phyloP scores from a whole-genome alignment of 2,888 invertebrate genomes.

The Schizaphis graminum region DNA sequence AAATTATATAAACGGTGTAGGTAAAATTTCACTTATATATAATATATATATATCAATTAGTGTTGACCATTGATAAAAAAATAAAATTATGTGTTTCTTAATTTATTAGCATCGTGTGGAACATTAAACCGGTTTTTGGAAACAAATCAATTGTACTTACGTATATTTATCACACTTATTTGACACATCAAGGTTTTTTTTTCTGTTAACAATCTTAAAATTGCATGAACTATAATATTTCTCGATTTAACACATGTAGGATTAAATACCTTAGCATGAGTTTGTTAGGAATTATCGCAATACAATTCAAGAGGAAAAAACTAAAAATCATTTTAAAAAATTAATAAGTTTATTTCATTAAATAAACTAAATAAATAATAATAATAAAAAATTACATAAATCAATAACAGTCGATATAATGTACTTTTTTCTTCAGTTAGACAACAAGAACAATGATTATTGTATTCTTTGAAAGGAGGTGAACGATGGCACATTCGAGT shows the following conservation, averaged over 20 bases:
- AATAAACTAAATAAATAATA: not conserved
- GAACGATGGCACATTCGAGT: not conserved
- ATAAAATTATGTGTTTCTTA: not conserved
- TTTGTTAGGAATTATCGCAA: not conserved
- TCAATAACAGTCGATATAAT: not conserved
- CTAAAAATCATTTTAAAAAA: not conserved
- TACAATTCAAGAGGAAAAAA: not conserved
- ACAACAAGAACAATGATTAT: not conserved
- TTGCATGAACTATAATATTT: not conserved
- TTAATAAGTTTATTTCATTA: slow-evolving; percentile 21
- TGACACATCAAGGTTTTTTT: not conserved
- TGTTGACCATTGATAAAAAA: slow-evolving; percentile 1
- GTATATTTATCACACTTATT: not conserved
- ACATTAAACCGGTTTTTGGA: not conserved
- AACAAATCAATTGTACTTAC: not conserved
- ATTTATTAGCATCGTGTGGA: not conserved
- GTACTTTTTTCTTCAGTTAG: not conserved
- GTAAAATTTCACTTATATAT: not conserved
- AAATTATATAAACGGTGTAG: not conserved
- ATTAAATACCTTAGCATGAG: not conserved
- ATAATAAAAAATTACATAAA: not conserved
- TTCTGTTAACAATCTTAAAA: not conserved
- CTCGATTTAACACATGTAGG: not conserved
- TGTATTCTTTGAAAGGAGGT: not conserved
- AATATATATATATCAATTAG: not conserved